Conservation (phyloP, 1,140 invertebrate species). For the Tribolium castaneum region DNA sequence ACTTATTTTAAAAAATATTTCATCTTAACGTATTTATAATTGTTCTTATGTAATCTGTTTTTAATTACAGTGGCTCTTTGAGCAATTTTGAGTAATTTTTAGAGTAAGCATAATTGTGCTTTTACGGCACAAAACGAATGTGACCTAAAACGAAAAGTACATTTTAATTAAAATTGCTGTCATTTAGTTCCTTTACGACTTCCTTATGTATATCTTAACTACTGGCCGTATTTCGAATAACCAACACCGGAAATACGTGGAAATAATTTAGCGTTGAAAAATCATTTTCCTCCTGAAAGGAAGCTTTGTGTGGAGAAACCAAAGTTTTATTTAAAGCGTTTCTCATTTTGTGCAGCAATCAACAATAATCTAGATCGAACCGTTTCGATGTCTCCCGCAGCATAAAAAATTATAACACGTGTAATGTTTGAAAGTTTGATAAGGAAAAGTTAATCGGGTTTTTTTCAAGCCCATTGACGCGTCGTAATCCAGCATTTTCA, state of each 20-base stretch:
- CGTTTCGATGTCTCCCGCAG: no score
- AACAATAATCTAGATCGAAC: no score
- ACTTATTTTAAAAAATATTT: neutral
- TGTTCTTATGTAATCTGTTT: neutral
- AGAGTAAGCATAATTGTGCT: neutral
- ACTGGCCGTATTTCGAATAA: neutral
- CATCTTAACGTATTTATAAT: neutral
- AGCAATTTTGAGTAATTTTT: neutral
- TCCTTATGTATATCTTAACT: neutral
- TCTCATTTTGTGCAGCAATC: neutral
- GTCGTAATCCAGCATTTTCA: constrained; percentile 20
- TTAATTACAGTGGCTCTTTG: neutral
- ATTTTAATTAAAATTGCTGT: neutral
- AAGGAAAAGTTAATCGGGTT: constrained; percentile 2
- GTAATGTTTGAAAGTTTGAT: neutral
- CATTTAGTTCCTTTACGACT: neutral
- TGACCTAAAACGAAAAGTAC: neutral
- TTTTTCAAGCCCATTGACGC: constrained; percentile 11
- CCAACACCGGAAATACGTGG: neutral
- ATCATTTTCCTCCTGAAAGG: neutral
- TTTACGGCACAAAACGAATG: neutral
- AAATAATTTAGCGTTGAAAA: neutral
- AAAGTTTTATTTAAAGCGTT: neutral
- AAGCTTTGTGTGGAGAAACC: neutral
- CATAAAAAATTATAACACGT: neutral